Conservation (phyloP, 2,113 vertebrate species). For the Rhinopomastus cyanomelas region DNA sequence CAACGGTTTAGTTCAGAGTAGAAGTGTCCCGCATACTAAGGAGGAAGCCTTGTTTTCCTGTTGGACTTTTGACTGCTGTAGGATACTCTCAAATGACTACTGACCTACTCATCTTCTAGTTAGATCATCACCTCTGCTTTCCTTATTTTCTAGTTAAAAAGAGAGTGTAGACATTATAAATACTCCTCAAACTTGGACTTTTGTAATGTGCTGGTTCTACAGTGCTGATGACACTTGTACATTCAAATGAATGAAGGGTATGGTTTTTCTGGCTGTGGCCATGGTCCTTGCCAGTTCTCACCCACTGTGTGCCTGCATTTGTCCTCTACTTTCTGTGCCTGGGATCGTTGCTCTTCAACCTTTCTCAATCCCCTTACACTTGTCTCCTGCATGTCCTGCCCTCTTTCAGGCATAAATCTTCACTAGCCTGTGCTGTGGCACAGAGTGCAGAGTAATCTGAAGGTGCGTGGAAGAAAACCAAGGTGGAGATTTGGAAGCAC, state of each 20-base stretch:
- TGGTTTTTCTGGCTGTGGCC: not conserved
- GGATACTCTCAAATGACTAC: fast-evolving
- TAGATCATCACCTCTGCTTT: not conserved
- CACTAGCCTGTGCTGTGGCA: not conserved
- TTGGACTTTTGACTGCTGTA: not conserved
- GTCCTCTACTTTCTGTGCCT: not conserved
- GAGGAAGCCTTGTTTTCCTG: not conserved
- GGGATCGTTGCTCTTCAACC: not conserved
- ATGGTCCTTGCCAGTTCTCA: not conserved
- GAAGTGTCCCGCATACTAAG: not conserved
- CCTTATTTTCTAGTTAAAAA: not conserved
- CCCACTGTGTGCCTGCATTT: not conserved
- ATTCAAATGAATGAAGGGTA: not conserved
- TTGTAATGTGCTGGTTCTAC: not conserved
- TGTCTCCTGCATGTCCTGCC: not conserved
- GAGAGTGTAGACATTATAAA: not conserved
- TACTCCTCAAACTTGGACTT: not conserved
- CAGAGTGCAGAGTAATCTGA: not conserved
- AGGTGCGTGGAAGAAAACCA: not conserved
- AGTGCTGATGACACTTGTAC: not conserved
- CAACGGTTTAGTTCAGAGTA: not conserved
- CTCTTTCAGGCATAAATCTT: not conserved
- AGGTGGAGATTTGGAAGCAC: not conserved
- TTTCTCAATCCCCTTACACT: not conserved
- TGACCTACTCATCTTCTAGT: not conserved